Evolutionary conservation across 2,888 invertebrate species (phyloP).

Genomic region (Gymnocheta viridis): DNA sequence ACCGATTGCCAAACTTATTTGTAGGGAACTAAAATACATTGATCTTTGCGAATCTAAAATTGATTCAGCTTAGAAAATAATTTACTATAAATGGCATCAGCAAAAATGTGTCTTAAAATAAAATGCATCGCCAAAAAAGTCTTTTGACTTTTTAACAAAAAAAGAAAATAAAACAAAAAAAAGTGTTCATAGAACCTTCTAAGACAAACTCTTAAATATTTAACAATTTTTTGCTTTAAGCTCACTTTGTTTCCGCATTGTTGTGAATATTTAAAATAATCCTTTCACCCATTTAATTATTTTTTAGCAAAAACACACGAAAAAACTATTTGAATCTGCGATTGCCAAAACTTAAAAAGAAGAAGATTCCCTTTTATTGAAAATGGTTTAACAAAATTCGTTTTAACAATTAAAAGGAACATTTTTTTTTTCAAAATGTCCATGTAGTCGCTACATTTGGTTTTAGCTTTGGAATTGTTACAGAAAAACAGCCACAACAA

Average conservation of each 20-base stretch:
- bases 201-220: background rate
- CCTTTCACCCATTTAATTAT: conserved; percentile 43
- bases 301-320: background rate
- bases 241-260: conserved; percentile 37
- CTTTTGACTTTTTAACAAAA: background rate
- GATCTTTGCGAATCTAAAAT: too few relatives aligned
- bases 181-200: background rate
- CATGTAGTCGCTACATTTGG: background rate
- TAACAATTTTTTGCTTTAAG: background rate
- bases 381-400: conserved; percentile 25
- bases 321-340: conserved; percentile 18
- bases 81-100: background rate
- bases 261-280: conserved; percentile 19
- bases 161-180: background rate
- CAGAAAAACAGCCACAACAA: conserved; percentile 1
- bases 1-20: too few relatives aligned
- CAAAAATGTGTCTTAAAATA: background rate
- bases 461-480: conserved; percentile 31
- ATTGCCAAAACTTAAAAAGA: conserved; percentile 14
- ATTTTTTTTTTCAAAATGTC: conserved; percentile 21
- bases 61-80: background rate
- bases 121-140: background rate
- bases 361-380: conserved; percentile 26
- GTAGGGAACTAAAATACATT: too few relatives aligned
- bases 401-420: conserved; percentile 48